Evolutionary conservation across 2,888 invertebrate genomes (phyloP), one percentile per base, ranked within the genome.

Genomic region (Pristionchus maxplancki): DNA sequence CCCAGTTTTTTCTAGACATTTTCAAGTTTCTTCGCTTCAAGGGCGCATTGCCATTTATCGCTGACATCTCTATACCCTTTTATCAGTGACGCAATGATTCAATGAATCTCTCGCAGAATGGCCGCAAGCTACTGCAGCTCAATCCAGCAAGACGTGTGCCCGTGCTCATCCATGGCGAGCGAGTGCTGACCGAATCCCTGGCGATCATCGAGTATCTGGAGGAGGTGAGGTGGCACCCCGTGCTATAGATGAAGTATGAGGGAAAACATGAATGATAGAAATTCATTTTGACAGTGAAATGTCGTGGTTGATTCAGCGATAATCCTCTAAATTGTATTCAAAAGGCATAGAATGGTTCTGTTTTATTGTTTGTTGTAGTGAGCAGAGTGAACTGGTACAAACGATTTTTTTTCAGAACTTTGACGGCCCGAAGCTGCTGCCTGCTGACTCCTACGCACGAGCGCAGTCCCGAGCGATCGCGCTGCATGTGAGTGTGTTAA

Each of bases 391-490:
- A n/a, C n/a, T n/a, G n/a, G n/a, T n/a, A 24, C 58, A 24, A 44
- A n/a, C n/a, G n/a, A n/a, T n/a, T n/a, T n/a, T n/a, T n/a, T 37
- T 44, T 8, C 78, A 78, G 78, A 78, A 40, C 28, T 85, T 85
- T 13, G 95, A 98, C 9, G 96, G 98, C 96, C 98, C 98, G 0
- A 97, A 97, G 93, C 97, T 85, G 24, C 64, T 85, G n/a, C 85
- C 85, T 11, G n/a, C 64, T 20, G 85, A 98, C 74, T 90, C 97
- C 34, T 50, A 53, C 53, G 53, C 31, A 11, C 82, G 97, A 94
- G 97, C 98, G 17, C 97, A 97, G 96, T 98, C 98, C 15, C 90
- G 94, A 44, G 90, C 93, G 11, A 90, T 94, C 64, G 93, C 93
- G 20, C 90, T 93, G 20, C 91, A 92, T 88, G 93, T 94, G 64